Evolutionary conservation across 2,113 vertebrate genomes (phyloP), one percentile per base, ranked within the genome.

Genomic region (Mixornis gularis): DNA sequence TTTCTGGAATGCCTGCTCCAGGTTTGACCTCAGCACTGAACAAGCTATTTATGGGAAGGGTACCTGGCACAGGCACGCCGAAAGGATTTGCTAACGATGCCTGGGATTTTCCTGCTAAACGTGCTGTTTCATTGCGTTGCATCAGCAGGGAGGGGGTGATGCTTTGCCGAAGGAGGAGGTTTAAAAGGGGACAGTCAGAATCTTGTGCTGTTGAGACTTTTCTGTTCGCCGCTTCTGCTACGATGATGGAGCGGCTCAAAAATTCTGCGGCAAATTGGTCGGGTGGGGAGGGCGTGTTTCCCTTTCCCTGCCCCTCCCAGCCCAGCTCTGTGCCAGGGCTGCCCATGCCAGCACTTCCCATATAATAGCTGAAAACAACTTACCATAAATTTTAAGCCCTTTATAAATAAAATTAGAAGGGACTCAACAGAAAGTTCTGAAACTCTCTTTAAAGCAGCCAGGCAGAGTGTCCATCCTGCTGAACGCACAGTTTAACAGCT

Each of bases 41-140:
- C 16, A 6, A 44, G 89, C 87, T 93, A n/a, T 93, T 95, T 92
- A 52, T 66, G 84, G 95, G 91, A 81, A 90, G 79, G 69, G 89
- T 95, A 92, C 94, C 92, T 84, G 89, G 92, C 92, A 93, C 48
- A 1, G 55, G 36, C 13, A 0, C 1, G 1, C 73, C 3, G 13
- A 17, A 2, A 9, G 88, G 92, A 40, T 94, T 85, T 90, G 55
- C 77, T 86, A 2, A 2, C 2, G 15, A 13, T 70, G 72, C 69
- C 65, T 68, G 83, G 58, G 89, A 21, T 82, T 85, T 79, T 60
- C 3, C 13, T 55, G 48, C n/a, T 5, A 41, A 84, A 26, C 10
- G 0, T 13, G 55, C 17, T 70, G 26, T 84, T 83, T 26, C 51
- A 18, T 3, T 5, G 69, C 48, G 30, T 72, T 81, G 17, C 43